Conservation (phyloP, 2,888 invertebrate species). For the Ephialtes manifestator region DNA sequence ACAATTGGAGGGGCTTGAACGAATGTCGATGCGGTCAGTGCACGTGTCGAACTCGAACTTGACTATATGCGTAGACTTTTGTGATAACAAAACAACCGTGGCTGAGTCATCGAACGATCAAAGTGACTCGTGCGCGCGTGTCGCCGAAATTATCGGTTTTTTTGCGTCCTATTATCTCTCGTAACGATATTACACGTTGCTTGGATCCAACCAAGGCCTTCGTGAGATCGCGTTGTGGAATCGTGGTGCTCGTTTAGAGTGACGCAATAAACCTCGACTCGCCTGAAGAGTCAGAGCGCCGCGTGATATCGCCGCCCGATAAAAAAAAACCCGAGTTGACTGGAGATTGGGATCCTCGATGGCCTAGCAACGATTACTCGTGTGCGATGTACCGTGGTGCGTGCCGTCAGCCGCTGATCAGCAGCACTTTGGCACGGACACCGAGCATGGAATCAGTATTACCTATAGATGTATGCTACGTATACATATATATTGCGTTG, state of each 20-base stretch:
- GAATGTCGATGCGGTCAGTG: conserved; percentile 23
- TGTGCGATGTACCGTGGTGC: conserved; percentile 7
- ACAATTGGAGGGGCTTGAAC: background rate
- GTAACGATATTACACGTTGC: conserved; percentile 52
- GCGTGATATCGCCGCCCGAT: conserved; percentile 47
- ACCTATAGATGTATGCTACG: background rate
- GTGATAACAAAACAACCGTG: conserved; percentile 30
- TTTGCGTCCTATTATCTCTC: conserved; percentile 31
- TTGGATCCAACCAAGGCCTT: conserved; percentile 42
- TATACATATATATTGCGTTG: conserved; percentile 3
- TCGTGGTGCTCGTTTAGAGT: background rate
- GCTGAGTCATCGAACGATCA: conserved; percentile 44
- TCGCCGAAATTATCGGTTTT: conserved; percentile 43
- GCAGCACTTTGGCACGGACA: conserved; percentile 38
- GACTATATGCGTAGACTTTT: background rate
- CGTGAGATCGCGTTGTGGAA: background rate
- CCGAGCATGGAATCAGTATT: conserved; percentile 19
- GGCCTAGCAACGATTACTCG: conserved; percentile 57
- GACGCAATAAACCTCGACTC: conserved; percentile 23
- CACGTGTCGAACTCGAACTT: conserved; percentile 30
- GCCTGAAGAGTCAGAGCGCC: conserved; percentile 24
- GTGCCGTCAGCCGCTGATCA: conserved; percentile 44
- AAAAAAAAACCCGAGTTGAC: conserved; percentile 40
- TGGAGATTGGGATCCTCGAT: conserved; percentile 56
- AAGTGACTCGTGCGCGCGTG: conserved; percentile 47